Evolutionary conservation across 2,888 invertebrate genomes (phyloP).

Genomic region (Cephus pygmeus): DNA sequence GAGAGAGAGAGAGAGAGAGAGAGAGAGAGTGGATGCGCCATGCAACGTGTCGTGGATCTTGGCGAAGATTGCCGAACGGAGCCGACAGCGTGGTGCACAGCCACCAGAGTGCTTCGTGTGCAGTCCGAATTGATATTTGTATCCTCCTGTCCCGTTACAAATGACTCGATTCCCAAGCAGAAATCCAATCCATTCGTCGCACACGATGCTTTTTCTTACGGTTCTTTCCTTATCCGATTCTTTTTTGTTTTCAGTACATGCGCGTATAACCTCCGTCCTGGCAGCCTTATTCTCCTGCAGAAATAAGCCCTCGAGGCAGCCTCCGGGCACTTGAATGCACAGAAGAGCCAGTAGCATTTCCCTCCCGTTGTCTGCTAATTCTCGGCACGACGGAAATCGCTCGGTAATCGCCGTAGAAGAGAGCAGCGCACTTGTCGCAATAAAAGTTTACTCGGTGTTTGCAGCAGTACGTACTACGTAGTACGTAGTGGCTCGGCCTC

Average conservation of each 20-base stretch:
- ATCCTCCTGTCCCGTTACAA: conserved; percentile 17
- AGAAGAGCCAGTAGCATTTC: conserved; percentile 29
- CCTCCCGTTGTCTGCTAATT: conserved; percentile 36
- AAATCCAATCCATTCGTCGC: conserved; percentile 18
- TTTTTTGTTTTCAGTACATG: no score
- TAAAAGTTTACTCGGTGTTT: conserved; percentile 47
- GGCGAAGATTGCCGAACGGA: no score
- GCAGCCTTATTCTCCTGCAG: no score
- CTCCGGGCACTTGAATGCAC: conserved; percentile 18
- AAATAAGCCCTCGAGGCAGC: background rate
- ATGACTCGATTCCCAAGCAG: conserved; percentile 13
- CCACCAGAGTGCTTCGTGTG: background rate
- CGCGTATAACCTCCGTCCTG: no score
- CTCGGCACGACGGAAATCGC: conserved; percentile 51
- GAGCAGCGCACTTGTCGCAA: conserved; percentile 62
- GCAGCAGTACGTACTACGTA: no score
- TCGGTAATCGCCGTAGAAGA: conserved; percentile 54
- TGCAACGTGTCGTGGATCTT: no score
- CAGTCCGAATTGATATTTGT: conserved; percentile 23
- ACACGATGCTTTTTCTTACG: background rate
- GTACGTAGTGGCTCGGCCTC: no score
- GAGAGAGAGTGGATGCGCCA: no score
- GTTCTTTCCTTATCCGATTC: no score
- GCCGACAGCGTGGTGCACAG: background rate
- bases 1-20: conserved; percentile 12